Evolutionary conservation across 2,113 vertebrate species (phyloP), one percentile per base, ranked within the genome.

Genomic region (Geococcyx californianus): DNA sequence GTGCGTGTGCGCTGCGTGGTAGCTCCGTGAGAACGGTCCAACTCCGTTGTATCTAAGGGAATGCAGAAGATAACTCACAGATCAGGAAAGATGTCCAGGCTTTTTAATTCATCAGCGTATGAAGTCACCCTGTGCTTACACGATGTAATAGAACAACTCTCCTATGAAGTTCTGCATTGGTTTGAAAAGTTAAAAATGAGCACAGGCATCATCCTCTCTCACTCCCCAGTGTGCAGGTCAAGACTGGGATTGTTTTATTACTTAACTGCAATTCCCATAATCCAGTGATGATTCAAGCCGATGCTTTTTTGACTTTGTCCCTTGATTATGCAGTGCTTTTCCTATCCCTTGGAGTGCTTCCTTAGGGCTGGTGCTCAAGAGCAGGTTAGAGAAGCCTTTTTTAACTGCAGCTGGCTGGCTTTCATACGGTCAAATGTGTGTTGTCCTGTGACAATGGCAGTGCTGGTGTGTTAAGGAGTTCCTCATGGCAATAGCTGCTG

Each of bases 251-350:
- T 60, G 56, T n/a, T 78, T 94, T 93, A 84, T 76, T 92, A 54
- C 81, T 84, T 93, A 91, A 73, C 92, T 84, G 86, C 66, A 72
- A 28, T 70, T 81, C 56, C n/a, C 58, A 11, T 74, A 83, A 86
- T 25, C 75, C 55, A 42, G 24, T 16, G 73, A 40, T 89, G 45
- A 89, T 90, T 67, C 49, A 47, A 83, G 40, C 29, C 0, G 5
- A 34, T 36, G 29, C 29, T 79, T 86, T 94, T 89, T 90, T 95
- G 85, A 96, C 83, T 95, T 94, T 90, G 83, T 82, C 80, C 90
- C 86, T 89, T 58, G 49, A 33, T 87, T 93, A 28, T 75, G 69
- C 80, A 60, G 76, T 91, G 45, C 55, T 76, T 86, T 94, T 83
- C 51, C 70, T 76, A 31, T 52, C 34, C 47, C 56, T 87, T 15